These are phyloP conservation scores for Leptinotarsa juncta DNA, from an alignment of 2,888 invertebrate genomes.

Conservation along the genomic window DNA sequence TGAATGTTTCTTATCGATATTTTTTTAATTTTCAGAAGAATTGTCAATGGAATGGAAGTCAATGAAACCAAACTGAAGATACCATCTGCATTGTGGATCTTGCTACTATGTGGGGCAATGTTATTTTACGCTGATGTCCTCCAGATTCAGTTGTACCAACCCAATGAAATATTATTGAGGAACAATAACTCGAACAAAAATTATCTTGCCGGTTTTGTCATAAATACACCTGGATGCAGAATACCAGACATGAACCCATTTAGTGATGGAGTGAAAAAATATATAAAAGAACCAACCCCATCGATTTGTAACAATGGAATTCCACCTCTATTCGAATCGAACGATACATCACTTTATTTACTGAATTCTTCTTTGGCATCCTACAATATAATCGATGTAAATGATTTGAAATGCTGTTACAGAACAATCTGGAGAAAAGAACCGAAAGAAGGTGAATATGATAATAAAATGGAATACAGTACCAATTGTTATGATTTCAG, in stretches of 20 bases:
- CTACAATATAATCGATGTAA: conserved; percentile 67
- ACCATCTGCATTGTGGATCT: conserved; percentile 54
- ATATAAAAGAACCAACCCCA: conserved; percentile 67
- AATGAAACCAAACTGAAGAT: conserved; percentile 48
- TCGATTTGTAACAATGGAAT: conserved; percentile 68
- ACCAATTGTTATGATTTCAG: conserved; percentile 68
- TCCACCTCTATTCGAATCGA: conserved; percentile 70
- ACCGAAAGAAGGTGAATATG: conserved; percentile 66
- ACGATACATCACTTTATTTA: conserved; percentile 72
- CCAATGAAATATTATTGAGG: conserved; percentile 13
- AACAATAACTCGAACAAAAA: neutral
- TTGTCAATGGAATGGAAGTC: conserved; percentile 52
- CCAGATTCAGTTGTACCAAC: conserved; percentile 49
- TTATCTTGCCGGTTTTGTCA: conserved; percentile 35
- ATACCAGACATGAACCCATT: conserved; percentile 75
- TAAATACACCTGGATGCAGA: conserved; percentile 70
- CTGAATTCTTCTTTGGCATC: conserved; percentile 65
- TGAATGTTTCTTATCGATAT: neutral
- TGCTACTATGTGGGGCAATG: conserved; percentile 52
- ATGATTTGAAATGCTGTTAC: conserved; percentile 73
- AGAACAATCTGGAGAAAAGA: conserved; percentile 70
- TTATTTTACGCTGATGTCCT: conserved; percentile 58
- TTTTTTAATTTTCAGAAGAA: conserved; percentile 38
- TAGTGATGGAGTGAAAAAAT: conserved; percentile 70
- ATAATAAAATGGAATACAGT: conserved; percentile 67